Conservation (phyloP, 2,888 invertebrate genomes). For the Mesochorus sp. region DNA sequence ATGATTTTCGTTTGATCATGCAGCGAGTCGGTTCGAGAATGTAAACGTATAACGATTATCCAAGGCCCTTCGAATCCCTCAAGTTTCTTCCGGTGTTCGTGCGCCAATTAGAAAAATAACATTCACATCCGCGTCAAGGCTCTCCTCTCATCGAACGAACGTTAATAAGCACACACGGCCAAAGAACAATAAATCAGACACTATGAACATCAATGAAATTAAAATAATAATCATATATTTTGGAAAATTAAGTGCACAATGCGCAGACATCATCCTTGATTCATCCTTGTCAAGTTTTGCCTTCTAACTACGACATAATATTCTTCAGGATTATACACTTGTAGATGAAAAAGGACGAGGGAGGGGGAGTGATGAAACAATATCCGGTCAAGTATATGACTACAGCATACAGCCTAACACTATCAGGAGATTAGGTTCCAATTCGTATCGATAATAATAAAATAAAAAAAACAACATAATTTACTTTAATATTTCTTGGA, state of each 20-base stretch:
- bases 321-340: slow-evolving; percentile 18
- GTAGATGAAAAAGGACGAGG: too few species aligned
- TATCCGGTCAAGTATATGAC: slow-evolving; percentile 12
- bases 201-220: slow-evolving; percentile 29
- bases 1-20: slow-evolving; percentile 36
- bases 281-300: slow-evolving; percentile 10
- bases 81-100: slow-evolving; percentile 14
- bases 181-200: slow-evolving; percentile 44
- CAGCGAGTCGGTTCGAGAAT: slow-evolving; percentile 17
- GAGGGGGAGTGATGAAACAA: slow-evolving; percentile 13
- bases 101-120: neutral
- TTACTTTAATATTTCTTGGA: slow-evolving; percentile 48
- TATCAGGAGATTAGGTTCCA: slow-evolving; percentile 41
- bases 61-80: slow-evolving; percentile 4
- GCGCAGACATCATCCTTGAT: neutral
- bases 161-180: slow-evolving; percentile 38
- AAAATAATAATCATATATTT: slow-evolving; percentile 10
- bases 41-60: slow-evolving; percentile 17
- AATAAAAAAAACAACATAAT: slow-evolving; percentile 50
- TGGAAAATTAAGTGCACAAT: neutral
- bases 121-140: slow-evolving; percentile 7
- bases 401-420: slow-evolving; percentile 37
- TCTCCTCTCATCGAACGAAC: neutral
- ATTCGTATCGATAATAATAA: slow-evolving; percentile 10
- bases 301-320: slow-evolving; percentile 49